Evolutionary conservation across 2,888 invertebrate species (phyloP).

Genomic region (Zaprionus obscuricornis): DNA sequence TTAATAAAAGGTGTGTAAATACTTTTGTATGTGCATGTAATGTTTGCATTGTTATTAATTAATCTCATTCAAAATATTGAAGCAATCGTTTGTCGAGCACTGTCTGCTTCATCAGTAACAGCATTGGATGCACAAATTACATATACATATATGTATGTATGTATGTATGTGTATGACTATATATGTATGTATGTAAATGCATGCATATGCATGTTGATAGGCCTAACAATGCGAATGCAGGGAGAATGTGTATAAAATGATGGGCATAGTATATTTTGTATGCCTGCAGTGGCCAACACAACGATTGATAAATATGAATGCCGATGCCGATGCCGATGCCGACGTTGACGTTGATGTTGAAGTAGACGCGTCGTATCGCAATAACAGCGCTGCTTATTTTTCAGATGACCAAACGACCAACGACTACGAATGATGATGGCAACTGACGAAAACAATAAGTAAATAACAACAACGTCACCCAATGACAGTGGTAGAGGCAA

Average conservation of each 20-base stretch:
- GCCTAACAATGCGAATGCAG: conserved; percentile 59
- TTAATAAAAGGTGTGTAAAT: conserved; percentile 2
- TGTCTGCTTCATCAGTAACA: conserved; percentile 45
- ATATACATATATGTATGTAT: neutral
- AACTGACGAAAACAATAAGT: conserved; percentile 40
- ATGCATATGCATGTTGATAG: conserved; percentile 49
- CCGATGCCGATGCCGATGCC: conserved; percentile 11
- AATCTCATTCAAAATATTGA: conserved; percentile 60
- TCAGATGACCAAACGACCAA: conserved; percentile 64
- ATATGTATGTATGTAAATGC: neutral
- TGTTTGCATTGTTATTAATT: conserved; percentile 57
- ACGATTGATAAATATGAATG: conserved; percentile 67
- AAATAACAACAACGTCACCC: conserved; percentile 52
- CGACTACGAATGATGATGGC: conserved; percentile 11
- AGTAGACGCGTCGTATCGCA: conserved; percentile 6
- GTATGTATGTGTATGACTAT: too few species aligned
- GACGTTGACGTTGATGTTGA: conserved; percentile 1
- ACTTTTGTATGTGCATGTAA: conserved; percentile 26
- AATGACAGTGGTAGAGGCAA: neutral
- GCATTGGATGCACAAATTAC: conserved; percentile 13
- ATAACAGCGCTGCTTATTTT: conserved; percentile 49
- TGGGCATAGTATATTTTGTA: conserved; percentile 38
- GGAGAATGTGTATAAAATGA: conserved; percentile 40
- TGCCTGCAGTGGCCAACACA: conserved; percentile 56
- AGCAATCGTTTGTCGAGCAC: conserved; percentile 45